These are phyloP conservation scores for Leptopilina syphax DNA, from an alignment of 2,888 invertebrate genomes.

Conservation along the genomic window DNA sequence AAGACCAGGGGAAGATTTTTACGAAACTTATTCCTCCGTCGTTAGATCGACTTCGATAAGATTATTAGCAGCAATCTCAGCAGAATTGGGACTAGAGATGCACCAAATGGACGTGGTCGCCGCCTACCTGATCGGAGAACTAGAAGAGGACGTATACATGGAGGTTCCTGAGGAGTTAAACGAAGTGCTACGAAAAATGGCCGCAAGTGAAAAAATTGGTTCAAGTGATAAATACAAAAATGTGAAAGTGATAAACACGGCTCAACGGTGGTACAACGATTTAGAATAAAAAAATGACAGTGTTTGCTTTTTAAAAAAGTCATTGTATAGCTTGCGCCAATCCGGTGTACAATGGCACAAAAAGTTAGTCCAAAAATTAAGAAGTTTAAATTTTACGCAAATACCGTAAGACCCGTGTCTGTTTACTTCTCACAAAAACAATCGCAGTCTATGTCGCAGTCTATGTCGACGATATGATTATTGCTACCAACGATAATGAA, in stretches of 20 bases:
- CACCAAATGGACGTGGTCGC: slow-evolving; percentile 49
- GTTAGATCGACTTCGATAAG: slow-evolving; percentile 45
- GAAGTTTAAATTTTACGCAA: background rate
- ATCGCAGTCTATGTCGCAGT: background rate
- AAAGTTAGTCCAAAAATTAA: background rate
- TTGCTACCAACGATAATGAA: background rate
- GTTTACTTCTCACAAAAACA: background rate
- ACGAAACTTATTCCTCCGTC: slow-evolving; percentile 47
- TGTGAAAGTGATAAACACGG: background rate
- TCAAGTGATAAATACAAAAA: background rate
- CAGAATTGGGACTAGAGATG: slow-evolving; percentile 36
- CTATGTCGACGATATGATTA: background rate
- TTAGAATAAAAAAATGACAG: background rate
- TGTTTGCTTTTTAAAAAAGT: slow-evolving; percentile 10
- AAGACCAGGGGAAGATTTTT: slow-evolving; percentile 46
- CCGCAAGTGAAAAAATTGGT: slow-evolving; percentile 21
- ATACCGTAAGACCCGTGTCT: background rate
- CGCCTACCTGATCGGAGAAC: slow-evolving; percentile 41
- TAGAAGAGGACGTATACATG: slow-evolving; percentile 47
- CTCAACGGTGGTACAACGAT: background rate
- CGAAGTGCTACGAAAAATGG: slow-evolving; percentile 34
- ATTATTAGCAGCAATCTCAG: slow-evolving; percentile 41
- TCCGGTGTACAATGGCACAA: background rate
- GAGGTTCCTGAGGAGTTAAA: slow-evolving; percentile 44
- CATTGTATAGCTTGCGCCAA: slow-evolving; percentile 1